These are phyloP conservation scores for Calidris pygmaea DNA, from an alignment of 2,113 vertebrate species.

Conservation along the genomic window DNA sequence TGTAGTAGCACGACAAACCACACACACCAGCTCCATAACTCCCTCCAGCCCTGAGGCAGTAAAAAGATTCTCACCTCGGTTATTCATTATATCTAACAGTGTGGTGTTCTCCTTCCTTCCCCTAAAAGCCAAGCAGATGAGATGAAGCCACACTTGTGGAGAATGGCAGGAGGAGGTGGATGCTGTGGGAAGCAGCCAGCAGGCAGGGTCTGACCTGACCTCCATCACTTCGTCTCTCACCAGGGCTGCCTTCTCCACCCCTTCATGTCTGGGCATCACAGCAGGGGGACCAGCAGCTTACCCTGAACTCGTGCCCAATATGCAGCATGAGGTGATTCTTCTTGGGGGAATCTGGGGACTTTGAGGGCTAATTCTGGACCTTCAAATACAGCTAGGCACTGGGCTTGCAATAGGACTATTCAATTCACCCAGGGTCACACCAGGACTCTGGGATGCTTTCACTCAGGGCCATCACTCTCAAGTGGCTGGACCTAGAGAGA, in stretches of 20 bases:
- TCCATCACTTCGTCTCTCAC: rapidly evolving
- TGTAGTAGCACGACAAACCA: neutral
- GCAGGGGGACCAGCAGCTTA: neutral
- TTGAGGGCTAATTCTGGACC: neutral
- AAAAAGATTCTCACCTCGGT: neutral
- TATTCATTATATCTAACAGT: rapidly evolving
- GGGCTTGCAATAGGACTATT: rapidly evolving
- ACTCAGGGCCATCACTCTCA: neutral
- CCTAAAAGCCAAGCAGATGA: neutral
- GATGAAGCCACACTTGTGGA: neutral
- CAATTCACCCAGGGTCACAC: neutral
- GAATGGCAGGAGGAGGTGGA: neutral
- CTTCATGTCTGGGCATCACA: rapidly evolving
- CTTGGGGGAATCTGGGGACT: neutral
- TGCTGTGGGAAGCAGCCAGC: neutral
- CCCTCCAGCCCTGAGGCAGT: neutral
- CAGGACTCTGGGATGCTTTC: neutral
- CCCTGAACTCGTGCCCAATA: rapidly evolving
- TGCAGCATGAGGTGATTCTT: neutral
- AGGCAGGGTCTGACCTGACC: neutral
- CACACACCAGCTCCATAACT: rapidly evolving
- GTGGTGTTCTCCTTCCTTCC: neutral
- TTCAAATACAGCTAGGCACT: neutral
- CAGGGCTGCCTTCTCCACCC: neutral
- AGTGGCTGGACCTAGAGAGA: neutral